Conservation (phyloP, 2,888 invertebrate genomes). For the Artemia sp. region DNA sequence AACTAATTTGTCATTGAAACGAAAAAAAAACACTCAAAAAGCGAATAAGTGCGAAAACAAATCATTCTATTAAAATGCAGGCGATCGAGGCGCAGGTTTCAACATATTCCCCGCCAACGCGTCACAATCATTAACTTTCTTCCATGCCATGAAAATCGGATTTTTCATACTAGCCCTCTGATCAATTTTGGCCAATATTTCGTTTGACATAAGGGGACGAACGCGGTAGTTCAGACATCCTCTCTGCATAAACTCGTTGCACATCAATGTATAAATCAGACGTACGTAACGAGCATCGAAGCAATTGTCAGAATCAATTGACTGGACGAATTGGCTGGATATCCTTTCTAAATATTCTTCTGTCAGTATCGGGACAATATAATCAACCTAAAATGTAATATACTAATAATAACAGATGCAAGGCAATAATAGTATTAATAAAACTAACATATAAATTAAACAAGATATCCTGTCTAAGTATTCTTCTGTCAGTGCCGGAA, state of each 20-base stretch:
- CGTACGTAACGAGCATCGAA: conserved; percentile 15
- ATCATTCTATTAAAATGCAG: not conserved
- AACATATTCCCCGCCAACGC: not conserved
- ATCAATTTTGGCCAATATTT: not conserved
- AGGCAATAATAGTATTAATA: no score
- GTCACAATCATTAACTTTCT: conserved; percentile 5
- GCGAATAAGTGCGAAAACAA: not conserved
- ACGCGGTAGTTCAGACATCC: conserved; percentile 13
- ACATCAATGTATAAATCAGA: conserved; percentile 16
- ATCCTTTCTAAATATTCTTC: conserved; percentile 11
- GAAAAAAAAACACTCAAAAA: not conserved
- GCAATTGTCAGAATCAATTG: conserved; percentile 12
- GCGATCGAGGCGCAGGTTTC: not conserved
- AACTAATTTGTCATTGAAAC: no score
- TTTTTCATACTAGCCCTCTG: conserved; percentile 4
- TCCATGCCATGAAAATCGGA: conserved; percentile 7
- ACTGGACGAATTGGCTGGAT: not conserved
- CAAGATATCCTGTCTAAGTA: no score
- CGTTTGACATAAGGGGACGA: conserved; percentile 2
- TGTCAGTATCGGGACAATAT: conserved; percentile 17
- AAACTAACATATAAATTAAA: not conserved
- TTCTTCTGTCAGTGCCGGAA: not conserved
- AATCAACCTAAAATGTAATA: conserved; percentile 16
- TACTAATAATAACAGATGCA: no score
- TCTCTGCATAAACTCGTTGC: conserved; percentile 1